These are phyloP conservation scores for Diadumene lineata DNA, from an alignment of 92 coral and sea anemone species.

Conservation along the genomic window DNA sequence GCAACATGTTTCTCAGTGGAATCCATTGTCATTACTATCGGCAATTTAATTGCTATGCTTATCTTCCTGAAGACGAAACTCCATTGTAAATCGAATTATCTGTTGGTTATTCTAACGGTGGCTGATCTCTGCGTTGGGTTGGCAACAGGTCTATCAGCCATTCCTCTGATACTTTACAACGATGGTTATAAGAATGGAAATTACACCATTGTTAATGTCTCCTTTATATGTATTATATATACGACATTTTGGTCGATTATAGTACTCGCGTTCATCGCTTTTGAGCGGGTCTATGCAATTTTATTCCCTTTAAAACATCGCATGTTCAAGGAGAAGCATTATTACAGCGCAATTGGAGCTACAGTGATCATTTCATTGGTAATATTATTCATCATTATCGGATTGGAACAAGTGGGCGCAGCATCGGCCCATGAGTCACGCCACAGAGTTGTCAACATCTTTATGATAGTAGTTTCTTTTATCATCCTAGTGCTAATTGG, in stretches of 20 bases:
- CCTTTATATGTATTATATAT: neutral
- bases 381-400: neutral
- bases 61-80: neutral
- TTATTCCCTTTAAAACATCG: slow-evolving; percentile 7
- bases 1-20: neutral
- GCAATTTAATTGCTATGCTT: slow-evolving; percentile 1
- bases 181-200: neutral
- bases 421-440: neutral
- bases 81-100: neutral
- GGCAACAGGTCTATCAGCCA: neutral
- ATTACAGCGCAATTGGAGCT: neutral
- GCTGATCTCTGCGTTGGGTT: neutral
- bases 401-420: slow-evolving; percentile 1
- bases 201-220: neutral
- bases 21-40: neutral
- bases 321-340: neutral
- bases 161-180: slow-evolving; percentile 3
- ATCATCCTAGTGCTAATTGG: slow-evolving; percentile 1
- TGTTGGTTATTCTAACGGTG: neutral
- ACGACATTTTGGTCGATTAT: slow-evolving; percentile 7
- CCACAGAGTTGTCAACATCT: neutral
- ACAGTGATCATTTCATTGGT: neutral
- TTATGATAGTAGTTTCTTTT: slow-evolving; percentile 8
- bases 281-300: slow-evolving; percentile 9
- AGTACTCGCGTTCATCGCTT: neutral